Evolutionary conservation across 2,888 invertebrate species (phyloP).

Genomic region (Drosophila barbarae): DNA sequence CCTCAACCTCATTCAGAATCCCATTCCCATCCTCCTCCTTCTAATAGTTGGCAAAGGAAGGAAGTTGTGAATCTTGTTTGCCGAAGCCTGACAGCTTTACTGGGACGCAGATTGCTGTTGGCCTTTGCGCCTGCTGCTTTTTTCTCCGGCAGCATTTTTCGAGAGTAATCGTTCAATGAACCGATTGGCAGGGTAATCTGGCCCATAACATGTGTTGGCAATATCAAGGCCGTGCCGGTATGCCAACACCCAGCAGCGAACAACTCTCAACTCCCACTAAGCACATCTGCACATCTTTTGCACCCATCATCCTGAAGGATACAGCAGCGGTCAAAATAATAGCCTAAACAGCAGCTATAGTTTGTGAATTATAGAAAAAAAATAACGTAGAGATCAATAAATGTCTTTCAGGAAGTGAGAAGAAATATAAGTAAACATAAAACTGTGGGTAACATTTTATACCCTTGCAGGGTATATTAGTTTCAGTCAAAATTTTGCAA

Average conservation of each 20-base stretch:
- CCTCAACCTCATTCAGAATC: background rate
- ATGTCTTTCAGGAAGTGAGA: background rate
- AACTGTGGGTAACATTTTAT: no score
- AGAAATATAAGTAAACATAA: background rate
- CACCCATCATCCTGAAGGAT: background rate
- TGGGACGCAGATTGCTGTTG: conserved; percentile 35
- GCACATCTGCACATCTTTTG: conserved; percentile 15
- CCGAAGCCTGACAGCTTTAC: conserved; percentile 57
- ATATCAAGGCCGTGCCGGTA: conserved; percentile 60
- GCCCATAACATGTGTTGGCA: conserved; percentile 69
- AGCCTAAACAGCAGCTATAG: no score
- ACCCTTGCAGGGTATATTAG: no score
- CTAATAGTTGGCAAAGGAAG: conserved; percentile 45
- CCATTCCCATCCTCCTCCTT: background rate
- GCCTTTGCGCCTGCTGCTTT: conserved; percentile 15
- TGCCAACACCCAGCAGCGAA: conserved; percentile 19
- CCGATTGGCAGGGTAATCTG: conserved; percentile 76
- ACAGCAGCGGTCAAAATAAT: background rate
- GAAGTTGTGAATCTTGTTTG: conserved; percentile 68
- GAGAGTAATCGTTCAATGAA: conserved; percentile 73
- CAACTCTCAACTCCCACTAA: conserved; percentile 8
- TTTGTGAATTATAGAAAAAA: background rate
- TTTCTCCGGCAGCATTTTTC: conserved; percentile 51
- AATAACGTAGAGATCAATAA: background rate
- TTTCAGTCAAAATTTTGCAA: no score